A percentile compares a stretch with the other conserved stretches of the same genome.
phyloP scores from a whole-genome alignment of 1,140 invertebrate species.

The Pogonognathellus flavescens region DNA sequence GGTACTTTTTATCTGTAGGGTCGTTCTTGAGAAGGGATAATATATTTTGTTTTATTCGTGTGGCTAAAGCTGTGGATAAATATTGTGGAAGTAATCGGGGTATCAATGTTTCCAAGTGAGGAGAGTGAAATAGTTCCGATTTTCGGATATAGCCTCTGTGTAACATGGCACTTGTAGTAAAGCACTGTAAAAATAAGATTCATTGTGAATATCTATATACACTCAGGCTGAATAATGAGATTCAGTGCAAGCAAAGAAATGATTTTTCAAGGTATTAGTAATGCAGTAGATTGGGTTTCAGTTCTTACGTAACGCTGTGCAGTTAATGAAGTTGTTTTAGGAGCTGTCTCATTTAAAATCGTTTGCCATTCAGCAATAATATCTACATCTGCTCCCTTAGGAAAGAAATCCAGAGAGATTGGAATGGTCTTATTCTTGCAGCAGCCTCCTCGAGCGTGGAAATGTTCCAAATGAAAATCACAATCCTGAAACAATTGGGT shows the following conservation, averaged over 20 bases:
- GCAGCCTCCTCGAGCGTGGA: constrained; percentile 25
- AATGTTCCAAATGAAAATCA: constrained; percentile 28
- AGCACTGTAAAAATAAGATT: constrained; percentile 8
- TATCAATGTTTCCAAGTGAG: constrained; percentile 16
- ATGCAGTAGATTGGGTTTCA: not conserved
- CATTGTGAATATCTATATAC: not conserved
- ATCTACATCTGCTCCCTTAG: not conserved
- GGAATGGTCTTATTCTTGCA: constrained; percentile 35
- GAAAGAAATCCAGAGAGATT: constrained; percentile 15
- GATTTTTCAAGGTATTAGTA: not conserved
- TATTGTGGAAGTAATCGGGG: not conserved
- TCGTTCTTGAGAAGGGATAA: not conserved
- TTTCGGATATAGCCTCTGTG: constrained; percentile 20
- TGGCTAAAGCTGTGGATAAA: not conserved
- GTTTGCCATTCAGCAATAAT: not conserved
- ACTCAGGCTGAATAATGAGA: not conserved
- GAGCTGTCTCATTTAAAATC: not conserved
- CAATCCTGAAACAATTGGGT: not conserved
- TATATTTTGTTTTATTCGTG: not conserved
- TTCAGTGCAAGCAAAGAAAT: not conserved
- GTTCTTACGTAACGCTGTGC: constrained; percentile 20
- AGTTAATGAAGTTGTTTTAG: not conserved
- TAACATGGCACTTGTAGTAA: constrained; percentile 1
- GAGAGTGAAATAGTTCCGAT: constrained; percentile 5
- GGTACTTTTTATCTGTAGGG: not conserved